Base-by-base conservation (phyloP, 2,113 vertebrate genomes). In the Psilopsiagon aurifrons region DNA sequence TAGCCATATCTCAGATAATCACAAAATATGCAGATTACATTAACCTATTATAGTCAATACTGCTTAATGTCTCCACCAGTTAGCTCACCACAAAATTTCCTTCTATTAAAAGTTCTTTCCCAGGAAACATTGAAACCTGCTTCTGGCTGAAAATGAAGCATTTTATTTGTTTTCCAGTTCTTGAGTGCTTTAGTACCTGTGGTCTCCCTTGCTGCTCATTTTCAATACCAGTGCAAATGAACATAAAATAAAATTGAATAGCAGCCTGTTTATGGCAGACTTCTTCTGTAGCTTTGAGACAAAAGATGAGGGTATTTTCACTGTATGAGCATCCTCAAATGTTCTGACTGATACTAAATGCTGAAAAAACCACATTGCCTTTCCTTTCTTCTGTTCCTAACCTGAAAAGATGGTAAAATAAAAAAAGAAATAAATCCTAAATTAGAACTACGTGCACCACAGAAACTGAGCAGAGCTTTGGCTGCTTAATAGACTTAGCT, bases 191-290 rank as follows among this genome's bases (percentile, higher is more conserved):
- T 88, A 88, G 66, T 76, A 96, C 94, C 92, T 92, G 86, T 82
- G 69, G 76, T 78, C 76, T 96, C 93, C 92, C 93, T 88, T 75
- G 88, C 10, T 68, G 86, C 64, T 86, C 80, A 84, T 95, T 96
- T 95, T 96, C 90, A 90, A 64, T 55, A 93, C 69, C 44, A 92
- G 90, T 64, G 93, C 55, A 95, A 94, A 97, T 73, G 80, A 93
- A 75, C 5, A 0, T 78, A 92, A 95, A 96, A 90, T 51, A 90
- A 93, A 96, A 93, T 5, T 90, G 76, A 95, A 64, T 74, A 94
- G 83, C 79, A 96, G 64, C 22, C 76, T 90, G 55, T 86, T 91
- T 90, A 88, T 41, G 28, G 70, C 51, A 90, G 59, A 93, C 23
- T 81, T 94, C 83, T 35, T 90, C 35, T 41, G 70, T 4, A 78